Base-by-base conservation (phyloP, 2,797 vertebrate genomes). In the Coendou prehensilis region DNA sequence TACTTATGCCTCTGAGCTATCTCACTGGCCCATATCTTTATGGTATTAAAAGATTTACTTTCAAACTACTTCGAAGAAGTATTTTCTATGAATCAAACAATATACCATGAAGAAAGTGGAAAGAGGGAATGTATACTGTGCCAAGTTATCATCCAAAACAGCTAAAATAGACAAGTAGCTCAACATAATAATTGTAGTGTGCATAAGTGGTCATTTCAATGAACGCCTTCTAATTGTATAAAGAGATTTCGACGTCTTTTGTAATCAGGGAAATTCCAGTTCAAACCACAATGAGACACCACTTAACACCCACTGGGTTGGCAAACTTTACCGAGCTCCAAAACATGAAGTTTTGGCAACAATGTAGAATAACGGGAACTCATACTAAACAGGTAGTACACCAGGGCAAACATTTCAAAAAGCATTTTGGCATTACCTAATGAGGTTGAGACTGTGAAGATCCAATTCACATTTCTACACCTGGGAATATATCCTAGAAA, bases 191-290 rank as follows among this genome's bases (percentile, higher is more conserved):
- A 89, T 9, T 82, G 57, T 67, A 91, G 1, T 45, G 45, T 22
- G 2, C 11, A 80, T 52, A 91, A 80, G 81, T 4, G 63, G n/a
- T 45, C 30, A 87, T 93, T 91, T 89, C 56, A 41, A 45, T 90
- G 88, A 97, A 87, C 67, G 59, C 57, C 13, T 85, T 67, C 69
- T 93, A 80, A 41, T 57, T 89, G 14, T 91, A n/a, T 57, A 26
- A 94, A 67, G 81, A 17, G 23, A 94, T 87, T 96, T 94, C 47
- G 81, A 89, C 23, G 2, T 89, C 88, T 96, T 96, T 97, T 95
- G 93, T 96, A 97, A 97, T 89, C 52, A 97, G 89, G 96, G 84
- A 96, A 97, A 97, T 96, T 98, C 96, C 96, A 97, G 26, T 94
- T 82, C 84, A 97, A 96, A 95, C 93, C 94, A 93, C 95, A 96